Base-by-base conservation (phyloP, 2,797 vertebrate species). In the Falco concolor region DNA sequence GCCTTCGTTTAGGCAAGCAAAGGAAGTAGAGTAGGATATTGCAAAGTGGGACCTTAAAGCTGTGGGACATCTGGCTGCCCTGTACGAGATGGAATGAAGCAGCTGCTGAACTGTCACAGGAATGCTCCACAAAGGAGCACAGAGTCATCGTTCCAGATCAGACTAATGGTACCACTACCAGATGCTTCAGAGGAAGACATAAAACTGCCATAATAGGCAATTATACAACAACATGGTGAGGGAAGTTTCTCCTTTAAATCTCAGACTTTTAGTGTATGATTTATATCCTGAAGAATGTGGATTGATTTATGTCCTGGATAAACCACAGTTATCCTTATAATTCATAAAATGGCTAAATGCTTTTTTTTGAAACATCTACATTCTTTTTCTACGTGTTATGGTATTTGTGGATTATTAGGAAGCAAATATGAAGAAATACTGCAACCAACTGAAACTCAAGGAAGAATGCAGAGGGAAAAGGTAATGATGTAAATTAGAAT, bases 51-150 rank as follows among this genome's bases (percentile, higher is more conserved):
- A 94, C 57, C 54, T 92, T 83, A 94, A 93, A 95, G 44, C 64
- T 72, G 30, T 77, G 54, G 89, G 91, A 95, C 95, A 96, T 97
- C 96, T 97, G 96, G 94, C 86, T 85, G 89, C 76, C 86, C 78
- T 73, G 59, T 86, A 88, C 8, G 1, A 94, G 87, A 95, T 25
- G 57, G 93, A 94, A 91, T 68, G 2, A 22, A 96, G 81, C 94
- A 97, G 95, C 96, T 97, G 95, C 79, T 94, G 42, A 93, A 85
- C 93, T 94, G 91, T 93, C 92, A 79, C 61, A 92, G 91, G 91
- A 95, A 92, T 78, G 57, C 72, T 93, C 77, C 72, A 77, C 72
- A 93, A 84, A 92, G n/a, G 54, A 36, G 1, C 60, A 84, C n/a
- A 91, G 56, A 96, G 91, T 83, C 95, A 88, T 57, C 7, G 14